Evolutionary conservation across 1,140 invertebrate species (phyloP).

Genomic region (Delia radicum): DNA sequence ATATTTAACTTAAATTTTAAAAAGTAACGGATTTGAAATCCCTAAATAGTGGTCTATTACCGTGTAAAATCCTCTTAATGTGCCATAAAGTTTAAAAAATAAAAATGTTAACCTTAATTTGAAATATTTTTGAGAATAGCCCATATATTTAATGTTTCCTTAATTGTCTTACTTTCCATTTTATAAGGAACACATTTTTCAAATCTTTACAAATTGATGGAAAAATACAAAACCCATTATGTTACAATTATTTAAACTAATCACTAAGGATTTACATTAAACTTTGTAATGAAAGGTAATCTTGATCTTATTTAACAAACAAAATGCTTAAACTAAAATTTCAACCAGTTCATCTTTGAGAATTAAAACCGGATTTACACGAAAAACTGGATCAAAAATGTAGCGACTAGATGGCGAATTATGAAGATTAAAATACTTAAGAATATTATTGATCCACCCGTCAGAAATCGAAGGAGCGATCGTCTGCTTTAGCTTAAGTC

Average conservation of each 20-base stretch:
- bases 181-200: too few species aligned
- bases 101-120: too few species aligned
- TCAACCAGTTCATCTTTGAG: not conserved
- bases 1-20: too few species aligned
- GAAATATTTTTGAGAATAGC: too few species aligned
- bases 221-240: not conserved
- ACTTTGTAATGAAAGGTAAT: conserved; percentile 5
- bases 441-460: not conserved
- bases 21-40: too few species aligned
- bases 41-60: too few species aligned
- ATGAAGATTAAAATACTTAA: not conserved
- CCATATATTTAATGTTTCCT: too few species aligned
- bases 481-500: conserved; percentile 15
- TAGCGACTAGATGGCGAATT: not conserved
- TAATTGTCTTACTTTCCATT: too few species aligned
- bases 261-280: not conserved
- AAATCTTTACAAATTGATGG: too few species aligned
- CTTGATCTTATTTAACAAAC: conserved; percentile 1
- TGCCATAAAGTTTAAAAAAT: too few species aligned
- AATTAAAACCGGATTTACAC: not conserved
- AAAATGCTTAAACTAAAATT: not conserved
- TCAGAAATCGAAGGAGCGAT: conserved; percentile 11
- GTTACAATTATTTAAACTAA: not conserved
- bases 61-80: too few species aligned
- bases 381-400: not conserved